Conservation (phyloP, 2,113 vertebrate genomes). For the Hyla sarda region DNA sequence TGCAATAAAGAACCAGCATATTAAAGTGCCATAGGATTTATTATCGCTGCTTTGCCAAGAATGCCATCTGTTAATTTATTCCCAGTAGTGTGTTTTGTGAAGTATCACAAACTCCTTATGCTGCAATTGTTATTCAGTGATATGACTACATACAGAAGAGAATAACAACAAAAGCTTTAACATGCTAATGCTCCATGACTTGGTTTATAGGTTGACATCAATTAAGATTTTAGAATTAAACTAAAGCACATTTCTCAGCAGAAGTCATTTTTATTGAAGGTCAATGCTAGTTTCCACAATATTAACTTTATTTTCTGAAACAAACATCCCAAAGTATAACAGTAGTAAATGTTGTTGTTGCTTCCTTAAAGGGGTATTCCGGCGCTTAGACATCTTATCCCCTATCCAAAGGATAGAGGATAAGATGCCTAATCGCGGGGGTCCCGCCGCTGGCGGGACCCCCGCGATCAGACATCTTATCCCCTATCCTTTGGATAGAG, state of each 20-base stretch:
- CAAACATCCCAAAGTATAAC: neutral
- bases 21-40: slow-evolving; percentile 47
- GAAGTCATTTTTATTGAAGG: slow-evolving; percentile 35
- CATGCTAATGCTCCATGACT: slow-evolving; percentile 23
- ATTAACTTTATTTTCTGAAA: neutral
- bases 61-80: slow-evolving; percentile 57
- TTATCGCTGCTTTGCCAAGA: slow-evolving; percentile 54
- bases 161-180: slow-evolving; percentile 48
- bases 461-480: too few species aligned
- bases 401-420: too few species aligned
- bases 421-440: too few species aligned
- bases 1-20: slow-evolving; percentile 28
- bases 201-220: slow-evolving; percentile 14
- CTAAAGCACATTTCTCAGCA: neutral
- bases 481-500: too few species aligned
- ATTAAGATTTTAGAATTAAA: slow-evolving; percentile 16
- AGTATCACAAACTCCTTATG: slow-evolving; percentile 31
- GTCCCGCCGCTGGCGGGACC: too few species aligned
- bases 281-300: neutral
- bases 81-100: slow-evolving; percentile 46
- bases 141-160: slow-evolving; percentile 28
- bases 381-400: too few species aligned
- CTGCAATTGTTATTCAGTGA: slow-evolving; percentile 52
- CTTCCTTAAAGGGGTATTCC: too few species aligned
- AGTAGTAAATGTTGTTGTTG: neutral